These are phyloP conservation scores for Mycogona germanica DNA, from an alignment of 2,888 invertebrate genomes.

Conservation along the genomic window DNA sequence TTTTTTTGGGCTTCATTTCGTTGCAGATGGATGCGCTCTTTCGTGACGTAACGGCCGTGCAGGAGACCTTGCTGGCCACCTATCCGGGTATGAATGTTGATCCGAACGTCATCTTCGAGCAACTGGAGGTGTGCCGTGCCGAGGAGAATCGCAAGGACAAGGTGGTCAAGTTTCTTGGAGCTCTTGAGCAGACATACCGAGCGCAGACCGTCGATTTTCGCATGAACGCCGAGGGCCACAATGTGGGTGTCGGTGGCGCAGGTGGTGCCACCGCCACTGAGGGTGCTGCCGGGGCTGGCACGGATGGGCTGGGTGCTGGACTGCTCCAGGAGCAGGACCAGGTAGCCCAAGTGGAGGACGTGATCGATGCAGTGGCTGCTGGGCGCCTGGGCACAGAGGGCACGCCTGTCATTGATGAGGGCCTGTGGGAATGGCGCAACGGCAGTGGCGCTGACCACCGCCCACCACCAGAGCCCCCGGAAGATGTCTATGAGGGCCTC, in stretches of 20 bases:
- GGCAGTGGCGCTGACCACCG: no score
- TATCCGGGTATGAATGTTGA: slow-evolving; percentile 4
- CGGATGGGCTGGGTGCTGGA: neutral
- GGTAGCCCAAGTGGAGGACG: neutral
- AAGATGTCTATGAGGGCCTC: neutral
- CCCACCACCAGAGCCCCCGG: neutral
- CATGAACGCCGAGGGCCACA: no score
- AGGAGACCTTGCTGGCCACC: neutral
- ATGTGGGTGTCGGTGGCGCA: no score
- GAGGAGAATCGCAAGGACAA: neutral
- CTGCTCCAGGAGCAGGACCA: neutral
- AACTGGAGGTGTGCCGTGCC: neutral
- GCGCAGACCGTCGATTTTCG: no score
- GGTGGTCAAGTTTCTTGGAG: neutral
- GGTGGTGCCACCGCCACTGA: no score
- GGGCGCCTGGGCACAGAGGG: no score
- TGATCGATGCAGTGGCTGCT: no score
- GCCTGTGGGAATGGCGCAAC: no score
- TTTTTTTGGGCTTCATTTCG: no score
- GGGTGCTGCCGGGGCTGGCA: no score
- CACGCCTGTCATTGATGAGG: neutral
- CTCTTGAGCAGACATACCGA: no score
- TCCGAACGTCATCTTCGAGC: slow-evolving; percentile 1
- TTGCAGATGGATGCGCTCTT: neutral
- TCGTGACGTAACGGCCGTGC: neutral